Percentiles rank a stretch among this genome's conserved stretches.
These are phyloP conservation scores for Drosophila parvula DNA, from an alignment of 1,140 invertebrate species.

Conservation along the genomic window DNA sequence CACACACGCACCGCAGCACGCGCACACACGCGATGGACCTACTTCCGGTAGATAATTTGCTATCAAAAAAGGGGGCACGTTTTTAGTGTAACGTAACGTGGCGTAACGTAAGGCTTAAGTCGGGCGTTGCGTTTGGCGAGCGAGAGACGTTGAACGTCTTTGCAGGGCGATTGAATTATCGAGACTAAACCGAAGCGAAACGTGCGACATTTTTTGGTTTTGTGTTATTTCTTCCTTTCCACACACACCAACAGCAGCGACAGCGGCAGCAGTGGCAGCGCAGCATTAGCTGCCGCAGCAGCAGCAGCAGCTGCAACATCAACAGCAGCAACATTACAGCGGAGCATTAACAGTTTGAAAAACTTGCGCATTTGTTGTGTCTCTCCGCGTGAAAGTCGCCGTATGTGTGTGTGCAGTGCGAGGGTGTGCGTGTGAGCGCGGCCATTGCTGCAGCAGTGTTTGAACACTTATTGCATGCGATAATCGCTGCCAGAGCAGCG, in stretches of 20 bases:
- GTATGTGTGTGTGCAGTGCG: not conserved
- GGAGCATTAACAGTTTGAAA: conserved; percentile 35
- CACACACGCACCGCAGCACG: conserved; percentile 15
- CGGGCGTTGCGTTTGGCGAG: conserved; percentile 13
- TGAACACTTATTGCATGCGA: conserved; percentile 67
- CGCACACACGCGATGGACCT: conserved; percentile 48
- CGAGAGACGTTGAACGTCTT: conserved; percentile 69
- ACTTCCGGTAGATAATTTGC: conserved; percentile 34
- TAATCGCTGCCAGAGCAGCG: conserved; percentile 13
- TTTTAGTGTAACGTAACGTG: conserved; percentile 19
- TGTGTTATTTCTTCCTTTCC: conserved; percentile 70
- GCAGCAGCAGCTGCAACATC: conserved; percentile 16
- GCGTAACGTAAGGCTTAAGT: conserved; percentile 18
- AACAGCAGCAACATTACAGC: conserved; percentile 23
- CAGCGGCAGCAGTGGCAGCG: conserved; percentile 31
- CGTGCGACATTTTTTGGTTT: conserved; percentile 79
- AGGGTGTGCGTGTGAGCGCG: conserved; percentile 26
- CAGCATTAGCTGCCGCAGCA: conserved; percentile 24
- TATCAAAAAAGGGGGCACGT: conserved; percentile 21
- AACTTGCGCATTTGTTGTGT: conserved; percentile 54
- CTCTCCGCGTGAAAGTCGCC: conserved; percentile 23
- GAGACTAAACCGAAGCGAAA: conserved; percentile 80
- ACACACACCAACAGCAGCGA: conserved; percentile 46
- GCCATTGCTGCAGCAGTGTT: conserved; percentile 35
- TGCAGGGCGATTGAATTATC: conserved; percentile 80